Base-by-base conservation (phyloP, 2,888 invertebrate species). In the Augiades crinisus region DNA sequence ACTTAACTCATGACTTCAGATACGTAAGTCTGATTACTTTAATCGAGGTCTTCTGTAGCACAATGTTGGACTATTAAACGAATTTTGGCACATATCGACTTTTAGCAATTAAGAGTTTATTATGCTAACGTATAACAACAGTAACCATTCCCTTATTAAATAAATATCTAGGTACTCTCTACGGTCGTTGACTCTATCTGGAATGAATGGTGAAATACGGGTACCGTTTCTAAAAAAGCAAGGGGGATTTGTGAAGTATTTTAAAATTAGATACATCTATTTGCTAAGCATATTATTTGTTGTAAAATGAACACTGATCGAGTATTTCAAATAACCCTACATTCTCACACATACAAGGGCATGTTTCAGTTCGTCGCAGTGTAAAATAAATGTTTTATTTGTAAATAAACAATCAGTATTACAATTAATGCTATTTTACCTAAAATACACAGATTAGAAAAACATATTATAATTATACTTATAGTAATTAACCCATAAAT, bases 81-180 rank as follows among this genome's bases (percentile, higher is more conserved):
- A 49, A 49, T 22, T 49, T 49, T 49, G 49, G 49, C 49, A 49
- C 49, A 47, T 40, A 31, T 33, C n/a, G 14, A 27, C 38, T 16
- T 46, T 46, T 36, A 36, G 34, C 45, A 46, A 37, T 44, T 13
- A 31, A 31, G 21, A 19, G 2, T 38, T 36, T 46, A 30, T 38
- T 38, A 47, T 38, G 47, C 38, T 38, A 47, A 38, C 8, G 10
- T 24, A 22, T 46, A 46, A 36, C n/a, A 27, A 47, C 17, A 36
- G 37, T 27, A 37, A 46, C 37, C 37, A 37, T 24, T 8, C 27
- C 19, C 46, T 19, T 47, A 21, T 37, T 27, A 13, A 38, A 47
- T 31, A 17, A 36, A 46, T 36, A 36, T 22, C 46, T 47, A 47
- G 19, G 27, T 36, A 37, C 27, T 34, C 8, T 27, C 27, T 47